These are phyloP conservation scores for Dolichotis patagonum DNA, from an alignment of 2,113 vertebrate genomes.

Conservation along the genomic window DNA sequence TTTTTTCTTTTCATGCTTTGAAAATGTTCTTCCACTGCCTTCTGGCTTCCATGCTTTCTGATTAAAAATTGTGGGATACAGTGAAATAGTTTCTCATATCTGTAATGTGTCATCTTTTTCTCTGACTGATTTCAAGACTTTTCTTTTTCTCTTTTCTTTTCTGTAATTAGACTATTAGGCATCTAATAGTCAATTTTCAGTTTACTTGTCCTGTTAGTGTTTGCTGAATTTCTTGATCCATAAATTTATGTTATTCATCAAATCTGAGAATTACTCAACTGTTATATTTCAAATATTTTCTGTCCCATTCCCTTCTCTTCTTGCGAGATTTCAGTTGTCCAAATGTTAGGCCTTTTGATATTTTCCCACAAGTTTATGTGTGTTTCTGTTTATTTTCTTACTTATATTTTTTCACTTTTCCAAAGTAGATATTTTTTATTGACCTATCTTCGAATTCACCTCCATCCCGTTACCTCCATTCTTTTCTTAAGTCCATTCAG, in stretches of 20 bases:
- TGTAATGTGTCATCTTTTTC: not conserved
- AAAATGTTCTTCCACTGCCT: not conserved
- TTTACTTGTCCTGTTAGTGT: not conserved
- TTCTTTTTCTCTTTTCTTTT: not conserved
- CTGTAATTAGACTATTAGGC: not conserved
- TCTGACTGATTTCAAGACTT: not conserved
- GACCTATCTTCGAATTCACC: not conserved
- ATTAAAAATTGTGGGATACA: not conserved
- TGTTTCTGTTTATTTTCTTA: not conserved
- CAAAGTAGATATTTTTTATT: not conserved
- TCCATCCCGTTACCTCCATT: not conserved
- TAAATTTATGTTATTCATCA: not conserved
- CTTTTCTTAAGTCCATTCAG: not conserved
- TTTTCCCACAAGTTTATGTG: not conserved
- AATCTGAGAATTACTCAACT: too few relatives aligned
- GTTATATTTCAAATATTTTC: not conserved
- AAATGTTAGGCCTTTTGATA: not conserved
- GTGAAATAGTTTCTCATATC: not conserved
- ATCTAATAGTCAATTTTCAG: not conserved
- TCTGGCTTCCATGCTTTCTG: not conserved
- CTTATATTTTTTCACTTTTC: not conserved
- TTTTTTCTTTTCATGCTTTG: not conserved
- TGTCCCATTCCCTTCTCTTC: not conserved
- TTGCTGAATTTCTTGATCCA: not conserved
- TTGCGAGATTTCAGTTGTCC: not conserved